Conservation (phyloP, 2,113 vertebrate species). For the Petrocephalus microphthalmus region DNA sequence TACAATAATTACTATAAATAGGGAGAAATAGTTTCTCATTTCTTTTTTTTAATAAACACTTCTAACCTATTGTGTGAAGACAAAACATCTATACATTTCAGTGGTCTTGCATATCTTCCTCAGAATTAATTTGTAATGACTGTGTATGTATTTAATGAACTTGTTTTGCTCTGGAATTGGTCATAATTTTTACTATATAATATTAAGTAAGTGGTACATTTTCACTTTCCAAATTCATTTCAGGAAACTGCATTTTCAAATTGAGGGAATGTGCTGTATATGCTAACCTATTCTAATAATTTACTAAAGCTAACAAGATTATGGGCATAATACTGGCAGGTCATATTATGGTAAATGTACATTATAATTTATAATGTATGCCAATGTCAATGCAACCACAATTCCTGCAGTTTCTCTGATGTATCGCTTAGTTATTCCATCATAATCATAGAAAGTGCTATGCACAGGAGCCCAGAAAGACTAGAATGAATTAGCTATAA, state of each 20-base stretch:
- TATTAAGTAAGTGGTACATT: background rate
- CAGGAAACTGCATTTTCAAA: background rate
- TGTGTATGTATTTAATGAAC: too few relatives aligned
- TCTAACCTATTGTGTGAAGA: background rate
- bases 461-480: background rate
- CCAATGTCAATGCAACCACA: background rate
- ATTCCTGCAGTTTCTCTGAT: background rate
- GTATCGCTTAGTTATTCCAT: background rate
- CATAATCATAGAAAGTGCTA: background rate
- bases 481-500: background rate
- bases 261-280: background rate
- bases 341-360: background rate
- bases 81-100: too few relatives aligned
- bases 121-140: too few relatives aligned
- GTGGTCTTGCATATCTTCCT: too few relatives aligned
- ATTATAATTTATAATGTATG: background rate
- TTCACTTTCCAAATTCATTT: background rate
- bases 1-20: background rate
- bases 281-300: background rate
- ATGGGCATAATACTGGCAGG: background rate
- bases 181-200: background rate
- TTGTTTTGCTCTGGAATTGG: too few relatives aligned
- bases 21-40: background rate
- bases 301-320: background rate
- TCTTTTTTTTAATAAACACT: background rate